Conservation (phyloP, 1,140 invertebrate genomes). For the Melitaea cinxia region DNA sequence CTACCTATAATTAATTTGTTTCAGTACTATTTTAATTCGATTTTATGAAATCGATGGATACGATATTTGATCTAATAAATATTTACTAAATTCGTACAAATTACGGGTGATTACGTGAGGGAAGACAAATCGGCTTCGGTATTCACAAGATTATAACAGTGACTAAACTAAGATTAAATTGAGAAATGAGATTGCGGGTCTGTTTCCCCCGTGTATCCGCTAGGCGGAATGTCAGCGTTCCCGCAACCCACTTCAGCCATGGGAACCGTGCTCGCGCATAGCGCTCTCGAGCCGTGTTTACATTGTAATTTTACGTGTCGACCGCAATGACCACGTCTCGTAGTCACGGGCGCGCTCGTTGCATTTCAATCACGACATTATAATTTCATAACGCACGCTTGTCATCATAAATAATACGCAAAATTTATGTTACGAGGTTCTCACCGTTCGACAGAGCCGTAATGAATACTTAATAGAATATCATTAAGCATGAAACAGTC, state of each 20-base stretch:
- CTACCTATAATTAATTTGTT: constrained; percentile 38
- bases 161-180: constrained; percentile 30
- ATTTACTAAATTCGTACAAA: constrained; percentile 14
- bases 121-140: constrained; percentile 17
- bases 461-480: constrained; percentile 69
- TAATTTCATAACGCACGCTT: constrained; percentile 79
- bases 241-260: constrained; percentile 43
- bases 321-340: constrained; percentile 56
- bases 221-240: constrained; percentile 32
- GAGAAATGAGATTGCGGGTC: constrained; percentile 31
- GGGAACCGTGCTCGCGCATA: constrained; percentile 43
- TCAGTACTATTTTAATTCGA: constrained; percentile 25
- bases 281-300: constrained; percentile 49
- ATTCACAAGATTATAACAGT: constrained; percentile 19
- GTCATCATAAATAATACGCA: constrained; percentile 80
- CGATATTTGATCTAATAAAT: constrained; percentile 22
- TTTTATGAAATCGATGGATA: constrained; percentile 29
- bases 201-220: constrained; percentile 33
- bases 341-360: constrained; percentile 41
- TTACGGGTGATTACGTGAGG: constrained; percentile 24
- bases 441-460: constrained; percentile 70
- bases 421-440: constrained; percentile 81
- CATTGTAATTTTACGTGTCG: constrained; percentile 59
- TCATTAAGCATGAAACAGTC: constrained; percentile 69
- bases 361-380: constrained; percentile 75